These are phyloP conservation scores for Orchestes rusci DNA, from an alignment of 2,888 invertebrate species.

Conservation along the genomic window DNA sequence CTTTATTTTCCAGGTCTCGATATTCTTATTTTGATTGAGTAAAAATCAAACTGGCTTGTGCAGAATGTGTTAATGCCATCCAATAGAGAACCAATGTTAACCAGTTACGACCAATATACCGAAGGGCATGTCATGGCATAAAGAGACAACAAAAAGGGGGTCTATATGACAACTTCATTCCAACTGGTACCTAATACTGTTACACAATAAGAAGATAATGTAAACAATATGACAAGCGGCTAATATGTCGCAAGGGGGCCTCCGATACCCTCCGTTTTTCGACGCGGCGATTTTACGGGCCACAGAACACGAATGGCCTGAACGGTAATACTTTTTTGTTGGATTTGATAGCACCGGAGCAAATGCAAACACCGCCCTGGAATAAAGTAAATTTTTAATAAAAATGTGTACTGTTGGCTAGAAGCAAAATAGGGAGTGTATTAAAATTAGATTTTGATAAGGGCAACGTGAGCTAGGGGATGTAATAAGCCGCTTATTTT, in stretches of 20 bases:
- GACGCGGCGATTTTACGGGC: constrained; percentile 36
- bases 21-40: too few relatives aligned
- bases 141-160: constrained; percentile 13
- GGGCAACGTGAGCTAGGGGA: constrained; percentile 6
- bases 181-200: constrained; percentile 34
- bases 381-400: constrained; percentile 24
- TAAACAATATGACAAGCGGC: constrained; percentile 47
- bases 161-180: constrained; percentile 38
- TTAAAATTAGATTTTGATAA: constrained; percentile 19
- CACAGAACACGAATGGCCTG: constrained; percentile 32
- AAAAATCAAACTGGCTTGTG: too few relatives aligned
- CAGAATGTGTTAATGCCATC: too few relatives aligned
- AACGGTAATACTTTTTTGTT: constrained; percentile 32
- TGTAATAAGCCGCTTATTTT: constrained; percentile 13
- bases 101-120: too few relatives aligned
- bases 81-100: too few relatives aligned
- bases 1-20: too few relatives aligned
- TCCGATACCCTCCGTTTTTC: constrained; percentile 29
- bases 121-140: too few relatives aligned
- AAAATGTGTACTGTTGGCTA: constrained; percentile 16
- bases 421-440: constrained; percentile 10
- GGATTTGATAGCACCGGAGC: constrained; percentile 29
- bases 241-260: constrained; percentile 41
- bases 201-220: constrained; percentile 41
- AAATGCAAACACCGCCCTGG: constrained; percentile 29